phyloP scores from a whole-genome alignment of 2,797 vertebrate species.

The Platalea minor region DNA sequence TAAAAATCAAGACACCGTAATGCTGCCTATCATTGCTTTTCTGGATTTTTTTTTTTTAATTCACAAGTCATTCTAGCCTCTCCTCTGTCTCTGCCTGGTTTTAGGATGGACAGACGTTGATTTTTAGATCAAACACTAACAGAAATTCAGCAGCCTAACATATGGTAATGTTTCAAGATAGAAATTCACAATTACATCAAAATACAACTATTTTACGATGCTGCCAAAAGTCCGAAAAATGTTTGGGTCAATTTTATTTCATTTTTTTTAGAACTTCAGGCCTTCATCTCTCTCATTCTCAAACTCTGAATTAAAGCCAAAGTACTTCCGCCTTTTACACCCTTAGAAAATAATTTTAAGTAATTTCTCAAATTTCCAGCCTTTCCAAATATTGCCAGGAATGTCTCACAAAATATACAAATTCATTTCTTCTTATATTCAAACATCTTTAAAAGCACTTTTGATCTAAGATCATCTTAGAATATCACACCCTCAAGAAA shows the following conservation, averaged over 20 bases:
- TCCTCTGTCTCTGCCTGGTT: background rate
- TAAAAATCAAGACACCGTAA: background rate
- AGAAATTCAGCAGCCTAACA: background rate
- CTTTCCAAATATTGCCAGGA: background rate
- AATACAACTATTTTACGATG: background rate
- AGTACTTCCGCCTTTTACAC: background rate
- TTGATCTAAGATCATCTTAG: background rate
- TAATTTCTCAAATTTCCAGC: background rate
- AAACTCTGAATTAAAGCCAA: background rate
- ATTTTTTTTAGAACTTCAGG: background rate
- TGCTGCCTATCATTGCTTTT: background rate
- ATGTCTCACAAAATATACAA: background rate
- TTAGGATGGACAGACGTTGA: background rate
- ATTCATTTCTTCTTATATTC: background rate
- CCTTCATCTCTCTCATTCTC: background rate
- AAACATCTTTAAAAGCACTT: background rate
- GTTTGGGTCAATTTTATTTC: background rate
- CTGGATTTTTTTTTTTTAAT: background rate
- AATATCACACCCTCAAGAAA: background rate
- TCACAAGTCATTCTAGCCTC: background rate
- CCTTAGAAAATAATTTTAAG: background rate
- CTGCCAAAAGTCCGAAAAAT: background rate
- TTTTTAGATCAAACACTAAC: background rate
- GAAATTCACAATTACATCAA: background rate
- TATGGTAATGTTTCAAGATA: background rate